Evolutionary conservation across 2,113 vertebrate species (phyloP).

Genomic region (Macrotus californicus): DNA sequence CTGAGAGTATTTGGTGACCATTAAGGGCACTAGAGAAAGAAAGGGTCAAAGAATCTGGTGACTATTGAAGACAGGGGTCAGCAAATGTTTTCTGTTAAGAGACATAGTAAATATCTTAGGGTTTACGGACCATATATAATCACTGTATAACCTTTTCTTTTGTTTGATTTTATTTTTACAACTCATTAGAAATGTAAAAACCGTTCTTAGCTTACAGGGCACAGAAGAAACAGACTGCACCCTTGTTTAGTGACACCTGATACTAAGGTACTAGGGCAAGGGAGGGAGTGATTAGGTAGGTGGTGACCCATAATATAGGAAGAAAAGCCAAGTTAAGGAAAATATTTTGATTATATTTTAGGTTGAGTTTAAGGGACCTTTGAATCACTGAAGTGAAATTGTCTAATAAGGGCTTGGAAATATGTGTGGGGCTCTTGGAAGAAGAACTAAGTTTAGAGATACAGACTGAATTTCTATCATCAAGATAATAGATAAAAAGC

Average conservation of each 20-base stretch:
- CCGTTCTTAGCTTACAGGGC: not conserved
- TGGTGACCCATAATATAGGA: not conserved
- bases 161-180: constrained; percentile 5
- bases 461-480: not conserved
- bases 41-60: not conserved
- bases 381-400: not conserved
- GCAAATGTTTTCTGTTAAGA: not conserved
- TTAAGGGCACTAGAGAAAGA: not conserved
- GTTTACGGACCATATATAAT: not conserved
- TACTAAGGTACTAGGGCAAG: not conserved
- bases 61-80: not conserved
- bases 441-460: not conserved
- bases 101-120: constrained; percentile 1
- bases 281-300: not conserved
- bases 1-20: not conserved
- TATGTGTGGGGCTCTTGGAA: not conserved
- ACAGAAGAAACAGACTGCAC: not conserved
- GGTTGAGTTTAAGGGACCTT: not conserved
- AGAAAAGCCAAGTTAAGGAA: not conserved
- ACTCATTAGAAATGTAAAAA: not conserved
- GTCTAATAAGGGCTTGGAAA: not conserved
- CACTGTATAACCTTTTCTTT: not conserved
- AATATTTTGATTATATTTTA: not conserved
- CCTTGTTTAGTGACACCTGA: not conserved
- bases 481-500: not conserved